phyloP scores from a whole-genome alignment of 2,888 invertebrate species.

The Macrosiphum euphorbiae region DNA sequence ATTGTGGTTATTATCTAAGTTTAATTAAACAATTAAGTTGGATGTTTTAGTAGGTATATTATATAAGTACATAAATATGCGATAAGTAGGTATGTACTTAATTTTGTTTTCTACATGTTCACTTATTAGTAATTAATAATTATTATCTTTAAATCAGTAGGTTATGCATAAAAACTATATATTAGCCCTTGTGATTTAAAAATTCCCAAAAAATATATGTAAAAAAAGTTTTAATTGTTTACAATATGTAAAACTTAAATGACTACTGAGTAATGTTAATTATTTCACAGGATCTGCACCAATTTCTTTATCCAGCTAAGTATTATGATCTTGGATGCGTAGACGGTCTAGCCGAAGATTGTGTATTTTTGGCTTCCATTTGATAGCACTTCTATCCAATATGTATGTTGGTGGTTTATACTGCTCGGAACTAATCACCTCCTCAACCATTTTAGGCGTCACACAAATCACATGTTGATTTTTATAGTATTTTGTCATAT shows the following conservation, averaged over 20 bases:
- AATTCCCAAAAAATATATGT: constrained; percentile 45
- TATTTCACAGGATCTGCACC: constrained; percentile 26
- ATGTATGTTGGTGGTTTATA: constrained; percentile 90
- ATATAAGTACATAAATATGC: background rate
- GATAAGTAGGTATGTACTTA: background rate
- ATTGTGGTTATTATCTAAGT: background rate
- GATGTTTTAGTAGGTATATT: background rate
- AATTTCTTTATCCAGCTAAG: constrained; percentile 2
- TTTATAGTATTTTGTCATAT: constrained; percentile 99
- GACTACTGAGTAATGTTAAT: constrained; percentile 51
- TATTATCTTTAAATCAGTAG: background rate
- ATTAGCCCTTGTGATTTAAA: constrained; percentile 56
- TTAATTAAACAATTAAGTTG: background rate
- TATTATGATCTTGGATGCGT: constrained; percentile 48
- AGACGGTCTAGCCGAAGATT: constrained; percentile 51
- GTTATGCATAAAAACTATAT: background rate
- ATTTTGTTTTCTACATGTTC: background rate
- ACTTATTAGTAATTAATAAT: background rate
- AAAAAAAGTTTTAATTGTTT: constrained; percentile 49
- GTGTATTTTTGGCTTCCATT: constrained; percentile 80
- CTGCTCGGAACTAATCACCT: constrained; percentile 90
- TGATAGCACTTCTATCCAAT: constrained; percentile 84
- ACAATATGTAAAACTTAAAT: constrained; percentile 62
- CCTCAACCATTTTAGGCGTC: constrained; percentile 93
- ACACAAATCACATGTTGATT: constrained; percentile 98